Base-by-base conservation (phyloP, 1,140 invertebrate species). In the Schlechtendalia chinensis region DNA sequence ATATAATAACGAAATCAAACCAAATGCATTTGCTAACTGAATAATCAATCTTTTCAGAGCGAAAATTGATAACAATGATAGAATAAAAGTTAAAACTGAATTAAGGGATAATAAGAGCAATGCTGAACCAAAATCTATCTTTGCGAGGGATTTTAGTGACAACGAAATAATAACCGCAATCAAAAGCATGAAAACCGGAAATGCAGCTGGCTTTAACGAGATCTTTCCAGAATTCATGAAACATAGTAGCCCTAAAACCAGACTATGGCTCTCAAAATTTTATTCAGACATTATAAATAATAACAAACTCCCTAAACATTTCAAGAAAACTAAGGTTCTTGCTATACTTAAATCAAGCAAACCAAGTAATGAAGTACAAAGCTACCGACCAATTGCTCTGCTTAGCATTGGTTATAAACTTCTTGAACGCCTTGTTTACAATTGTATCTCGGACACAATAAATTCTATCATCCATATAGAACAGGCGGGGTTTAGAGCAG, bases 21-120 rank as follows among this genome's bases (percentile, higher is more conserved):
- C 59, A 61, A 61, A 61, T 61, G 5, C 24, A 61, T 61, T 61
- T 61, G 59, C 59, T 61, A n/a, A n/a, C n/a, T n/a, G n/a, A n/a
- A n/a, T n/a, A n/a, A n/a, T n/a, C n/a, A n/a, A n/a, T n/a, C n/a
- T n/a, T n/a, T n/a, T n/a, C n/a, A n/a, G n/a, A n/a, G n/a, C n/a
- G n/a, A n/a, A n/a, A n/a, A n/a, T n/a, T n/a, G n/a, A n/a, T n/a
- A n/a, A n/a, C n/a, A n/a, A n/a, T n/a, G n/a, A n/a, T n/a, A n/a
- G n/a, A n/a, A n/a, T n/a, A n/a, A n/a, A n/a, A n/a, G n/a, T n/a
- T n/a, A n/a, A n/a, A n/a, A 61, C 17, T 27, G 59, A 61, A 61
- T 11, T 61, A 61, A 2, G 14, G 24, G 10, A 61, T 29, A 61
- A 29, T 24, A 61, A 61, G 59, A 22, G 10, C 24, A 27, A 61